These are phyloP conservation scores for Xanthia togata DNA, from an alignment of 2,888 invertebrate genomes.

Conservation along the genomic window DNA sequence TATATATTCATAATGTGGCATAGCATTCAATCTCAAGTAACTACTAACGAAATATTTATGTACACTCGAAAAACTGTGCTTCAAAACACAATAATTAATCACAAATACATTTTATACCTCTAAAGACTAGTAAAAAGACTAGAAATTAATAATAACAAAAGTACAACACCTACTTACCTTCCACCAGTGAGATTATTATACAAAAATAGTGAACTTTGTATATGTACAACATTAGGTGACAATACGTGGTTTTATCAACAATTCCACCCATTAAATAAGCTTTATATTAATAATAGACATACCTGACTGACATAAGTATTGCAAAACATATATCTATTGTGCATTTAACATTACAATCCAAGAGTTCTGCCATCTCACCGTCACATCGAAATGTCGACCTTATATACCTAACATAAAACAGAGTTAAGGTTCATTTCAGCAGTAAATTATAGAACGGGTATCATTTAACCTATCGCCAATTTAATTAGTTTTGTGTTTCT, in stretches of 20 bases:
- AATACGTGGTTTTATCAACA: conserved; percentile 34
- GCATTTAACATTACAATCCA: conserved; percentile 42
- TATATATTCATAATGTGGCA: conserved; percentile 70
- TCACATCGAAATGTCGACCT: conserved; percentile 40
- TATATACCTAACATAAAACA: too few species aligned
- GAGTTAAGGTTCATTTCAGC: conserved; percentile 25
- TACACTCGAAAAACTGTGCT: conserved; percentile 63
- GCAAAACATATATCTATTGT: conserved; percentile 28
- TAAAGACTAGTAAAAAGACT: conserved; percentile 60
- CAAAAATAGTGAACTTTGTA: conserved; percentile 61
- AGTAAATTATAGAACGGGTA: not conserved
- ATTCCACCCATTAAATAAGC: conserved; percentile 32
- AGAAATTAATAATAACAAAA: conserved; percentile 55
- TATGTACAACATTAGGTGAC: conserved; percentile 57
- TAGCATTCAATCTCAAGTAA: conserved; percentile 56
- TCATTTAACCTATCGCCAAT: too few species aligned
- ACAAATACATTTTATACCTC: conserved; percentile 51
- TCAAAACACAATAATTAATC: conserved; percentile 41
- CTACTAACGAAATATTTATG: conserved; percentile 56
- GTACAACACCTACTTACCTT: conserved; percentile 40
- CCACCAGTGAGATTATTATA: conserved; percentile 50
- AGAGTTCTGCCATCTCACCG: conserved; percentile 22
- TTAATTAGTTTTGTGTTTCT: too few species aligned
- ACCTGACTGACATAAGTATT: conserved; percentile 37
- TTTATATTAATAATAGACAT: conserved; percentile 28